A percentile compares a stretch with the other conserved stretches of the same genome.
These are phyloP conservation scores for Pyrgus malvae DNA, from an alignment of 2,888 invertebrate species.

Conservation along the genomic window DNA sequence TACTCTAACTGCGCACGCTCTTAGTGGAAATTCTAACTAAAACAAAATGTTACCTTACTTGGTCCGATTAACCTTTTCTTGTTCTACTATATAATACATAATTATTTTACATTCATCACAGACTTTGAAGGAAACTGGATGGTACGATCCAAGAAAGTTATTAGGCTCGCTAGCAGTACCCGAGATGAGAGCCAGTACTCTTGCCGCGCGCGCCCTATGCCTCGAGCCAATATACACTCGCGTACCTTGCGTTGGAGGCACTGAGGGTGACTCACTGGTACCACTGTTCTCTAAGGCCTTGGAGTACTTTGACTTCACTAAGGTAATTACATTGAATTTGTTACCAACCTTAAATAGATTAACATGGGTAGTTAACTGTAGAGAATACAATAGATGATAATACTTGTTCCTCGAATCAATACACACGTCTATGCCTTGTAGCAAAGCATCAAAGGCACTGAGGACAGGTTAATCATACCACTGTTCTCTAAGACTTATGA, in stretches of 20 bases:
- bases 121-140: constrained; percentile 69
- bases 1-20: constrained; percentile 42
- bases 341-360: too few species aligned
- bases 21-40: neutral
- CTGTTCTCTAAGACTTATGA: constrained; percentile 72
- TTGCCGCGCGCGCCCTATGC: constrained; percentile 64
- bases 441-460: constrained; percentile 70
- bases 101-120: constrained; percentile 33
- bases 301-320: constrained; percentile 64
- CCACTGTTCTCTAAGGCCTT: constrained; percentile 71
- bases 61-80: neutral
- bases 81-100: neutral
- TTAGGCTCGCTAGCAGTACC: constrained; percentile 69
- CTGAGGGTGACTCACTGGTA: constrained; percentile 65
- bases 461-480: constrained; percentile 65
- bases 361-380: too few species aligned
- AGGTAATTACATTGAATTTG: constrained; percentile 51
- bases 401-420: constrained; percentile 63
- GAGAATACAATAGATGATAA: too few species aligned
- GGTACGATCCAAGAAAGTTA: constrained; percentile 65
- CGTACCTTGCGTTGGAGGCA: constrained; percentile 71
- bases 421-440: constrained; percentile 68
- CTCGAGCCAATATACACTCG: constrained; percentile 66
- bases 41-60: neutral
- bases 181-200: constrained; percentile 72